These are phyloP conservation scores for Trinorchestia longiramus DNA, from an alignment of 1,140 invertebrate species.

Conservation along the genomic window DNA sequence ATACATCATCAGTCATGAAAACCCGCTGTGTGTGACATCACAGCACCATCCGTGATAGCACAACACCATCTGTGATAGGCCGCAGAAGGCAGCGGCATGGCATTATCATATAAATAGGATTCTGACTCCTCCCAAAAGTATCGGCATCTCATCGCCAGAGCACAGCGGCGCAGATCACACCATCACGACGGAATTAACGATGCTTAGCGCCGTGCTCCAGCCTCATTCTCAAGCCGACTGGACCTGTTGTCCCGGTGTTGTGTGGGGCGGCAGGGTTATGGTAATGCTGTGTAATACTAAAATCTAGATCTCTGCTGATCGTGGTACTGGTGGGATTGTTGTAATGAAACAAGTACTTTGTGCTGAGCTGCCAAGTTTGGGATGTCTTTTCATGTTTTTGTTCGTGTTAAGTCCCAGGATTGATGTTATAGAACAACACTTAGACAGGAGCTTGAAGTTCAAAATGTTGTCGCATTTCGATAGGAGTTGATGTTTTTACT, in stretches of 20 bases:
- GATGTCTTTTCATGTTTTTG: not conserved
- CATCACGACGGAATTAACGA: not conserved
- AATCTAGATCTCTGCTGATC: not conserved
- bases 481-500: no score
- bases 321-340: not conserved
- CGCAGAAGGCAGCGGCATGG: not conserved
- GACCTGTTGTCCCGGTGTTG: not conserved
- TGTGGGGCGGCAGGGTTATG: not conserved
- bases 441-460: no score
- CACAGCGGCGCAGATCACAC: not conserved
- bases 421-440: not conserved
- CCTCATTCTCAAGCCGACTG: no score
- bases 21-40: not conserved
- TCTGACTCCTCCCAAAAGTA: not conserved
- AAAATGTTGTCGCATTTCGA: no score
- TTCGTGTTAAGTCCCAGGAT: not conserved
- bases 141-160: not conserved
- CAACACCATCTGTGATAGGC: not conserved
- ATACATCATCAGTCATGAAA: no score
- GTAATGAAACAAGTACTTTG: not conserved
- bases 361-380: not conserved
- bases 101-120: conserved; percentile 10
- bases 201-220: not conserved
- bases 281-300: not conserved
- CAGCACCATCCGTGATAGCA: not conserved